A percentile compares a stretch with the other conserved stretches of the same genome.
Conservation (phyloP, 1,140 invertebrate species). For the Nylanderia fulva region DNA sequence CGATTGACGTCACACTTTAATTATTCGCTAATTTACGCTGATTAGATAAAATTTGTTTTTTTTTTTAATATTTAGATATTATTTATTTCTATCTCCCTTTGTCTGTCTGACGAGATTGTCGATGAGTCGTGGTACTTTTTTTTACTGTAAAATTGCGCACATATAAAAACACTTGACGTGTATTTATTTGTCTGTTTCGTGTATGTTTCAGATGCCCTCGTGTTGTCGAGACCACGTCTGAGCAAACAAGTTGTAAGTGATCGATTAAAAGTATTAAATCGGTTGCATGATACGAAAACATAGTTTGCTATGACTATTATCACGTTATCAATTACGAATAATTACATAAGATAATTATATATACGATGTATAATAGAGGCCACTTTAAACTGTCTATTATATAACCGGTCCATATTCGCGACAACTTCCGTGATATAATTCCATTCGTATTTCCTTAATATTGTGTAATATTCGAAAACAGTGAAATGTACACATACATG, state of each 20-base stretch:
- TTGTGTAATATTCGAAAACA: too few species aligned
- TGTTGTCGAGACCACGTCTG: constrained; percentile 77
- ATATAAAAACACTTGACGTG: not conserved
- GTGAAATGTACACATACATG: too few species aligned
- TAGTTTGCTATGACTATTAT: not conserved
- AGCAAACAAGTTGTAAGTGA: constrained; percentile 78
- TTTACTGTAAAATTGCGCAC: not conserved
- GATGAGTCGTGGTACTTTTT: not conserved
- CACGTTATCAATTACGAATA: not conserved
- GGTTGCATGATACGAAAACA: not conserved
- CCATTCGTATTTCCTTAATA: not conserved
- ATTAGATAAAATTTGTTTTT: not conserved
- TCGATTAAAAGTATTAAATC: constrained; percentile 1
- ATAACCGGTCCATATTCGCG: too few species aligned
- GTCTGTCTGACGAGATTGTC: too few species aligned
- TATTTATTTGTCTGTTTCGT: not conserved
- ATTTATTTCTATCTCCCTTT: not conserved
- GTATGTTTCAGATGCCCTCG: constrained; percentile 82
- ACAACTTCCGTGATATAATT: too few species aligned
- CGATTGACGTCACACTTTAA: not conserved
- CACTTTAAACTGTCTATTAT: too few species aligned
- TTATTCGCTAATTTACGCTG: not conserved
- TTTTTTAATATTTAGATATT: not conserved
- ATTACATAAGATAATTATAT: too few species aligned
- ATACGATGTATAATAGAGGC: too few species aligned